Percentiles rank a stretch among this genome's conserved stretches.
phyloP scores from a whole-genome alignment of 1,140 invertebrate species.

The Prorops nasuta region DNA sequence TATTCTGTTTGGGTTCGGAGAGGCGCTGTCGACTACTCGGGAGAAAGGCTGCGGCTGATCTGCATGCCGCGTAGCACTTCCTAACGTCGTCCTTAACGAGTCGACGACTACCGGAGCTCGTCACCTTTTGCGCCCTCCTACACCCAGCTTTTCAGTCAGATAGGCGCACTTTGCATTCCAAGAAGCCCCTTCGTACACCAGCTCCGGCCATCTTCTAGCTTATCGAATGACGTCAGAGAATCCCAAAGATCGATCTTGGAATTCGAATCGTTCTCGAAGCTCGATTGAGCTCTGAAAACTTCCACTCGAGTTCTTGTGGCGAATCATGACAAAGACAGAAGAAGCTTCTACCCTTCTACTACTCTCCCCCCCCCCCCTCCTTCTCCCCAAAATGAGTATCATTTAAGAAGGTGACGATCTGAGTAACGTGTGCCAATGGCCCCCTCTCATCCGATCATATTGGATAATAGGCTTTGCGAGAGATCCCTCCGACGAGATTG shows the following conservation, averaged over 20 bases:
- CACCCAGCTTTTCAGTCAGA: conserved; percentile 25
- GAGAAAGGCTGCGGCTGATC: conserved; percentile 41
- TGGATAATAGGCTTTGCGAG: no score
- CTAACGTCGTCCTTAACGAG: conserved; percentile 50
- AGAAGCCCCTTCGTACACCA: conserved; percentile 18
- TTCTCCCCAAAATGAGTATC: no score
- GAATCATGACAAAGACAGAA: conserved; percentile 8
- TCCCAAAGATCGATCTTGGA: conserved; percentile 14
- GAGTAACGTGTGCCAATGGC: no score
- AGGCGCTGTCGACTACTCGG: no score
- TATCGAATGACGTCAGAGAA: conserved; percentile 16
- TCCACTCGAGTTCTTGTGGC: background rate
- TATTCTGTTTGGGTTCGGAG: no score
- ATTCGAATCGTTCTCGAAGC: conserved; percentile 5
- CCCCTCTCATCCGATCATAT: no score
- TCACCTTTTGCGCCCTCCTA: conserved; percentile 34
- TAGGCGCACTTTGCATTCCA: conserved; percentile 43
- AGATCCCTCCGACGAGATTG: no score
- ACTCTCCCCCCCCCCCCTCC: no score
- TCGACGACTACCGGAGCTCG: conserved; percentile 42
- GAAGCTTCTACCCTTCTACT: conserved; percentile 2
- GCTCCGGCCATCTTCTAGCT: conserved; percentile 16
- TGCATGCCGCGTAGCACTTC: conserved; percentile 40
- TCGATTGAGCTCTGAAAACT: background rate
- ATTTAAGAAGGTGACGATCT: no score